Percentiles rank a stretch among this genome's conserved stretches.
Evolutionary conservation across 2,888 invertebrate genomes (phyloP).

Genomic region (Prosopocoilus inquinatus): DNA sequence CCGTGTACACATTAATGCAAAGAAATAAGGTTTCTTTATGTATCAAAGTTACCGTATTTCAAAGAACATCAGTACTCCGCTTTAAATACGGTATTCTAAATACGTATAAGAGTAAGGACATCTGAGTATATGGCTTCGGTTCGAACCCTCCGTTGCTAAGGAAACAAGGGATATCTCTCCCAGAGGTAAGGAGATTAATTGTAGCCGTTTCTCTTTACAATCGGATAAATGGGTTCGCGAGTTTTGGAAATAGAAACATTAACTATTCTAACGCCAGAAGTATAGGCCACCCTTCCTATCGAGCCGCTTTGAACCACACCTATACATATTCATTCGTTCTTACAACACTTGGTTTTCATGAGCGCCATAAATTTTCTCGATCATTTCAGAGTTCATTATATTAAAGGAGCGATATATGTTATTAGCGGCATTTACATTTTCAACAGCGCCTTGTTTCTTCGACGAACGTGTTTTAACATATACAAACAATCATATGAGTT

Average conservation of each 20-base stretch:
- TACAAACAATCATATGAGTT: not conserved
- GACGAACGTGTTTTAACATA: constrained; percentile 2
- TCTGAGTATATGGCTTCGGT: constrained; percentile 31
- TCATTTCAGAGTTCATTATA: constrained; percentile 6
- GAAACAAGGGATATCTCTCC: constrained; percentile 48
- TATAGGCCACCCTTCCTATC: constrained; percentile 17
- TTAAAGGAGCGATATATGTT: constrained; percentile 4
- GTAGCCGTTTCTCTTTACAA: constrained; percentile 52
- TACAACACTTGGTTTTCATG: constrained; percentile 1
- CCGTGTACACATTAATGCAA: not conserved
- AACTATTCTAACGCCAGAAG: constrained; percentile 40
- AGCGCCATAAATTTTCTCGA: constrained; percentile 14
- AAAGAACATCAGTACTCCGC: constrained; percentile 8
- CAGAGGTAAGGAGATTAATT: constrained; percentile 53
- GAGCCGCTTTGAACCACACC: constrained; percentile 9
- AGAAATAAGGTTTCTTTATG: not conserved
- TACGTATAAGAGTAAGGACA: constrained; percentile 9
- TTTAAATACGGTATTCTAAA: constrained; percentile 30
- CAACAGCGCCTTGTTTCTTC: not conserved
- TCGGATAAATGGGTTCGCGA: constrained; percentile 50
- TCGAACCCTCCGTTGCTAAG: constrained; percentile 40
- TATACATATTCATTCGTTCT: constrained; percentile 17
- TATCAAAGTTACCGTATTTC: constrained; percentile 3
- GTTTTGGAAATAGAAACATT: constrained; percentile 52
- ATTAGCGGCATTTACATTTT: constrained; percentile 7